Conservation (phyloP, 2,113 vertebrate species). For the Pyrgilauda ruficollis region DNA sequence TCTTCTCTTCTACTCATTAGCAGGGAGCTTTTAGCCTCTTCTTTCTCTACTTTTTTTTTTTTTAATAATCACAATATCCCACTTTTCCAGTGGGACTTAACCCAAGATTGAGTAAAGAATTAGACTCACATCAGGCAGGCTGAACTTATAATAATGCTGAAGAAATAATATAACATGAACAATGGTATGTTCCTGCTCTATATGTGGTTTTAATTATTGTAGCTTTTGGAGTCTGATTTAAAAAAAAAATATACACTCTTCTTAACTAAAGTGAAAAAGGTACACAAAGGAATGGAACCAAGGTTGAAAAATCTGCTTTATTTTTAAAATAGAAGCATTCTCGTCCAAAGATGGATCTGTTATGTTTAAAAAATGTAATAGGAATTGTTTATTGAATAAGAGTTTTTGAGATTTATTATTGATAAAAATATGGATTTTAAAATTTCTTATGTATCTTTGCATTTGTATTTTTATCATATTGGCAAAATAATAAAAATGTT, state of each 20-base stretch:
- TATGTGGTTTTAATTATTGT: conserved; percentile 16
- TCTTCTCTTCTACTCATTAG: conserved; percentile 57
- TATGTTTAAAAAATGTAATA: not conserved
- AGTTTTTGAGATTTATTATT: not conserved
- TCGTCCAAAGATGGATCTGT: not conserved
- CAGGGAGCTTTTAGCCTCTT: conserved; percentile 48
- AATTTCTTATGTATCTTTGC: not conserved
- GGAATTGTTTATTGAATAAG: not conserved
- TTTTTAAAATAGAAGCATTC: not conserved
- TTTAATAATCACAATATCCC: conserved; percentile 60
- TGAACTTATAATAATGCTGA: conserved; percentile 46
- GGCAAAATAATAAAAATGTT: not conserved
- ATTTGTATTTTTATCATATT: not conserved
- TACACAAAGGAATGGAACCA: not conserved
- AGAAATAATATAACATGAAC: conserved; percentile 51
- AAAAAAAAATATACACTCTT: not conserved
- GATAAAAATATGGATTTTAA: not conserved
- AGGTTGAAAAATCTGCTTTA: not conserved
- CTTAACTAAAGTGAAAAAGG: not conserved
- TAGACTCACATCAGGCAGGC: conserved; percentile 51
- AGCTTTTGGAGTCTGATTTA: conserved; percentile 23
- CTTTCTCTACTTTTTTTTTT: conserved; percentile 33
- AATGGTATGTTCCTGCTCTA: not conserved
- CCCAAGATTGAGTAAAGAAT: conserved; percentile 66
- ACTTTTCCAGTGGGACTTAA: conserved; percentile 58